Conservation (phyloP, 2,113 vertebrate genomes). For the Gymnocephalus cernua region DNA sequence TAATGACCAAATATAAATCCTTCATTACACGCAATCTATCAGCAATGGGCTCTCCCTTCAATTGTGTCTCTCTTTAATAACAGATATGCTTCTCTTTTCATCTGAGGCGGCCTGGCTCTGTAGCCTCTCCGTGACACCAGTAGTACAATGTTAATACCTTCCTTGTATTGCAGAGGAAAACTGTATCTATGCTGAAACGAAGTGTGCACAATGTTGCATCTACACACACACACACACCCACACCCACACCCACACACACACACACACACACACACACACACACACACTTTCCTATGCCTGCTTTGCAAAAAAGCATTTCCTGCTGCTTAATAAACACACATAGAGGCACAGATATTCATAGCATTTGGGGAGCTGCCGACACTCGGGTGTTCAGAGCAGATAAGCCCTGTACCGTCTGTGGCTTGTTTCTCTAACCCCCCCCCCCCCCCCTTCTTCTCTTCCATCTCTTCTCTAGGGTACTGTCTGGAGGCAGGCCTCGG, state of each 20-base stretch:
- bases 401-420: conserved; percentile 72
- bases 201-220: conserved; percentile 43
- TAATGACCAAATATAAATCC: conserved; percentile 63
- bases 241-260: conserved; percentile 2
- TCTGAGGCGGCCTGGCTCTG: conserved; percentile 38
- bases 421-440: conserved; percentile 46
- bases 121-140: conserved; percentile 60
- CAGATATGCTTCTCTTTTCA: conserved; percentile 56
- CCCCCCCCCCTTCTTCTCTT: conserved; percentile 47
- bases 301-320: conserved; percentile 51
- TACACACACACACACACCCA: conserved; percentile 15
- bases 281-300: conserved; percentile 38
- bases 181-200: conserved; percentile 53
- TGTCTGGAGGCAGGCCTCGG: conserved; percentile 55
- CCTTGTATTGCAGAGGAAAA: conserved; percentile 41
- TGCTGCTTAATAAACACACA: conserved; percentile 70
- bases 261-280: conserved; percentile 9
- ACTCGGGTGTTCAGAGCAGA: conserved; percentile 74
- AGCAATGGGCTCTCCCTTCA: conserved; percentile 22
- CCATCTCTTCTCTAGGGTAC: conserved; percentile 60
- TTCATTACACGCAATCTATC: conserved; percentile 63
- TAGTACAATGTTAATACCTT: conserved; percentile 57
- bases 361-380: conserved; percentile 69
- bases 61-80: conserved; percentile 53
- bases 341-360: conserved; percentile 60